Evolutionary conservation across 2,797 vertebrate species (phyloP), one percentile per base, ranked within the genome.

Genomic region (Melanotaenia trifasciata): DNA sequence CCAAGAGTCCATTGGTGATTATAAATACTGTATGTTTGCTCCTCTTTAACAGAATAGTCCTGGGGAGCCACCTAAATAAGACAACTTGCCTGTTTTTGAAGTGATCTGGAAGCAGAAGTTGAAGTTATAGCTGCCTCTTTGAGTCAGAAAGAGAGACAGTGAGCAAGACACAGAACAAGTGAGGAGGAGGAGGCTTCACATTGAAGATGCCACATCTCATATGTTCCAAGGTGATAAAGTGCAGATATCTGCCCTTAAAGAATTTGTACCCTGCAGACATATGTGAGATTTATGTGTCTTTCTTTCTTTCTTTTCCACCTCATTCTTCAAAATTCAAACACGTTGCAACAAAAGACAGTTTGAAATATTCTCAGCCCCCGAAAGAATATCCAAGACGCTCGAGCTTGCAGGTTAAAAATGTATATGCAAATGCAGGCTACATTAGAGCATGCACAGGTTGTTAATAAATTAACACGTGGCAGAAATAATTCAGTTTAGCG

Each of bases 401-500:
- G 90, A 85, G 88, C 90, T 94, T 24, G 86, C 93, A 92, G 94
- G 94, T 95, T 95, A 95, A 95, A 95, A 95, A 94, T 95, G 94
- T 93, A 94, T 94, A 95, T 95, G 94, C 94, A 95, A 96, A 96
- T 95, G 90, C 84, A 33, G 81, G 89, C 89, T 89, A 93, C 94
- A 95, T 96, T 96, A 95, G 91, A 93, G 94, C 94, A 94, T 88
- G 93, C 93, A 92, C 89, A 96, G 95, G 96, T 95, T 96, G 94
- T 95, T 96, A 93, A 94, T 93, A 95, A 95, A 95, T 93, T 96
- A 97, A 96, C 95, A 97, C 92, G 88, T 97, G 96, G 95, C 96
- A 97, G 95, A 95, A 98, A 96, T 95, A 96, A 96, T 98, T 97
- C 95, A 94, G 91, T 96, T 96, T 96, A 95, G 95, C 94, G 94